These are phyloP conservation scores for Ypsolopha sequella DNA, from an alignment of 2,888 invertebrate genomes.

Conservation along the genomic window DNA sequence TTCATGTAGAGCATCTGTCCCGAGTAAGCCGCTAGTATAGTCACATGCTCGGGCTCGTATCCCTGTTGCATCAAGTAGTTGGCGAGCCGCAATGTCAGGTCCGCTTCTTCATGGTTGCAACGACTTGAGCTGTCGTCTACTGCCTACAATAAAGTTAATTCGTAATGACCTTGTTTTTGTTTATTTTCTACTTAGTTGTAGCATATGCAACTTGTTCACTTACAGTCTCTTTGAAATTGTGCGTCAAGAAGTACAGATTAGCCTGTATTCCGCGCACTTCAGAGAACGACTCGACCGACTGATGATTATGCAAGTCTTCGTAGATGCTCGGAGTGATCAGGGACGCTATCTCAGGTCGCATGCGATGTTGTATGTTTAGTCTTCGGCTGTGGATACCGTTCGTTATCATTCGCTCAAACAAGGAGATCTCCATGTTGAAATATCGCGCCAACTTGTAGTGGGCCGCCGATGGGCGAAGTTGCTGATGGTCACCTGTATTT, in stretches of 20 bases:
- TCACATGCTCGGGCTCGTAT: constrained; percentile 74
- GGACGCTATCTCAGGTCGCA: constrained; percentile 73
- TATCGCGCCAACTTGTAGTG: constrained; percentile 74
- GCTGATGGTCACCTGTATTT: constrained; percentile 80
- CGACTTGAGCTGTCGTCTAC: constrained; percentile 62
- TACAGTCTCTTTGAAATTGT: constrained; percentile 70
- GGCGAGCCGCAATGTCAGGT: constrained; percentile 70
- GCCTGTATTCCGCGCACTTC: constrained; percentile 70
- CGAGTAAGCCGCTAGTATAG: constrained; percentile 79
- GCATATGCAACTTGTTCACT: constrained; percentile 5
- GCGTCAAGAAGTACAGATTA: constrained; percentile 79
- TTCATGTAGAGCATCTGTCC: constrained; percentile 77
- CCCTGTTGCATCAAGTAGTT: constrained; percentile 75
- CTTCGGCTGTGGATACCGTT: constrained; percentile 74
- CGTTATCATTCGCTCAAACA: constrained; percentile 84
- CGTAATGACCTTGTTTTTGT: too few species aligned
- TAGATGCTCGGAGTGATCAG: constrained; percentile 80
- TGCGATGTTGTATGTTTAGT: constrained; percentile 80
- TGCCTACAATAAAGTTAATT: constrained; percentile 18
- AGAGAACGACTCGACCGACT: constrained; percentile 69
- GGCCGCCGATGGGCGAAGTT: constrained; percentile 80
- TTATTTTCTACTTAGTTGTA: too few species aligned
- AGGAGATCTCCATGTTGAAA: constrained; percentile 79
- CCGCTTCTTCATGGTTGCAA: constrained; percentile 74
- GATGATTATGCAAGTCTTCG: constrained; percentile 71